Percentiles rank a stretch among this genome's conserved stretches.
Evolutionary conservation across 2,797 vertebrate species (phyloP).

Genomic region (Acanthiza pusilla): DNA sequence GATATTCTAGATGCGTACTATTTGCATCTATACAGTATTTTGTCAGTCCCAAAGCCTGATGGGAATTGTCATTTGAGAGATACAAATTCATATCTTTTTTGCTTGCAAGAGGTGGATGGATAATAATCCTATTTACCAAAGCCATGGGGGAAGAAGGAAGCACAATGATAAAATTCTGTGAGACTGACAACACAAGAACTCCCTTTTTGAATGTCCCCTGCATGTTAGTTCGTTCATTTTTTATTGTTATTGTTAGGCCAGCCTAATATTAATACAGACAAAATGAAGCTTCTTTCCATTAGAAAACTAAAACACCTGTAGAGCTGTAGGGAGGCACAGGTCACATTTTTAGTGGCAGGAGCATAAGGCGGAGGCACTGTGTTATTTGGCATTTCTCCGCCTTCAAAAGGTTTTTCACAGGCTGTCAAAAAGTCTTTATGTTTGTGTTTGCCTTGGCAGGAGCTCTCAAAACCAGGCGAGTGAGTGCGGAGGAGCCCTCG

Average conservation of each 20-base stretch:
- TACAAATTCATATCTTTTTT: not conserved
- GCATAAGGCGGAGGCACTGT: not conserved
- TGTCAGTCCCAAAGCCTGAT: not conserved
- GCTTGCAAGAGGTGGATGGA: not conserved
- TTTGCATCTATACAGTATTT: not conserved
- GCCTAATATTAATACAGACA: not conserved
- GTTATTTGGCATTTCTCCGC: not conserved
- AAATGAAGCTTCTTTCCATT: not conserved
- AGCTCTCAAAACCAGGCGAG: not conserved
- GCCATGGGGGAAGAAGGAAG: not conserved
- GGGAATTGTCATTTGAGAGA: not conserved
- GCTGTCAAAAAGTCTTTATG: not conserved
- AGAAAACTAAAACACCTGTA: not conserved
- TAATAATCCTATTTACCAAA: not conserved
- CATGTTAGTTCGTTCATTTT: not conserved
- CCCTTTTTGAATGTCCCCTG: not conserved
- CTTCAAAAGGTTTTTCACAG: conserved; percentile 11
- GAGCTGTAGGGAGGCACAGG: not conserved
- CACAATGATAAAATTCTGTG: not conserved
- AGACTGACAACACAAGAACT: not conserved
- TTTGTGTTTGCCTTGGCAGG: conserved; percentile 51
- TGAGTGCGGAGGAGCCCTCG: not conserved
- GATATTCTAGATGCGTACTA: not conserved
- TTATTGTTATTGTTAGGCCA: not conserved
- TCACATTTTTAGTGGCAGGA: not conserved